These are phyloP conservation scores for Polydrusus pterygomalis DNA, from an alignment of 2,888 invertebrate species.

Conservation along the genomic window DNA sequence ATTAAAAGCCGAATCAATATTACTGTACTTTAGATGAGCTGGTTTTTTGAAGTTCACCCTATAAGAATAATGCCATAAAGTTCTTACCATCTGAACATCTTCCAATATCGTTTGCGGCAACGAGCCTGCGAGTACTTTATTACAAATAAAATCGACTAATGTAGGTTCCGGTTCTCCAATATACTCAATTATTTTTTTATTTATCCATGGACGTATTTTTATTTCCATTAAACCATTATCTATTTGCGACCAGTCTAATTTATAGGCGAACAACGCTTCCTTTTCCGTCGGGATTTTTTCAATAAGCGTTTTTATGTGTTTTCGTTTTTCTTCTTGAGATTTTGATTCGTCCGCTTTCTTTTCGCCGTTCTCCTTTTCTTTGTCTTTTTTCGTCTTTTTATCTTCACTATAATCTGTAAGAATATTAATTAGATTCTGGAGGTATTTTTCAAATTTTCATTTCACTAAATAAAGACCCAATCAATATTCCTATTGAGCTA, in stretches of 20 bases:
- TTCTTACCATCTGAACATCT: conserved; percentile 97
- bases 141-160: conserved; percentile 99
- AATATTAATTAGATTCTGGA: background rate
- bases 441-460: no score
- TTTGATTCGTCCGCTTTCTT: conserved; percentile 77
- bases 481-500: no score
- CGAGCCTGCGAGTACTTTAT: conserved; percentile 95
- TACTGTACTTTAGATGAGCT: no score
- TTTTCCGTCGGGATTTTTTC: conserved; percentile 99
- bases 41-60: no score
- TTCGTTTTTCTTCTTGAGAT: conserved; percentile 94
- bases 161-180: conserved; percentile 99
- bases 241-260: conserved; percentile 91
- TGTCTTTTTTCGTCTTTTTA: conserved; percentile 67
- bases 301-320: conserved; percentile 96
- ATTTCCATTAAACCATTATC: conserved; percentile 90
- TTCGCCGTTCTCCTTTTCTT: conserved; percentile 71
- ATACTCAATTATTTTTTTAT: conserved; percentile 99
- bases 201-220: conserved; percentile 99
- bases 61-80: background rate
- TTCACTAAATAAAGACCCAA: no score
- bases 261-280: conserved; percentile 95
- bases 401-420: conserved; percentile 78
- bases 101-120: conserved; percentile 96
- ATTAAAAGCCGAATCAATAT: no score